phyloP scores from a whole-genome alignment of 2,797 vertebrate species.

The Characodon lateralis region DNA sequence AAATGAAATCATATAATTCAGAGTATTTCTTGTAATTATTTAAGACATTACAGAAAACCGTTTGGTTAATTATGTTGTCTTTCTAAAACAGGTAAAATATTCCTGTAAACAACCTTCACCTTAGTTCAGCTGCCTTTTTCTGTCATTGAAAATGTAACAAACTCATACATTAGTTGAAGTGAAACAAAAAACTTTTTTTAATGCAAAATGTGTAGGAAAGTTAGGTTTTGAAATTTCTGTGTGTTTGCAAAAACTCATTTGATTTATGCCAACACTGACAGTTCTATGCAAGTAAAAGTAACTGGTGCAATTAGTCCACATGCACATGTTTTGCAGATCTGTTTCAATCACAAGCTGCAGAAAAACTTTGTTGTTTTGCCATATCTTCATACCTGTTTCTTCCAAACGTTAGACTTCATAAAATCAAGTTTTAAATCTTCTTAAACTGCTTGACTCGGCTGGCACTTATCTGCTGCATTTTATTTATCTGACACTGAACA shows the following conservation, averaged over 20 bases:
- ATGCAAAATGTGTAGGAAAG: too few relatives aligned
- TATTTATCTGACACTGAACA: neutral
- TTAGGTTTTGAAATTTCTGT: neutral
- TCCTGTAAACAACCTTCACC: neutral
- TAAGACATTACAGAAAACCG: too few relatives aligned
- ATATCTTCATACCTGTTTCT: neutral
- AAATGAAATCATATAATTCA: neutral
- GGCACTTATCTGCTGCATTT: slow-evolving; percentile 2
- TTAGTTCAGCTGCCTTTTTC: too few relatives aligned
- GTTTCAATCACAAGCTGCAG: neutral
- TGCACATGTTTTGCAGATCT: neutral
- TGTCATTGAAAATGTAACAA: neutral
- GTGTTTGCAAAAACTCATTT: neutral
- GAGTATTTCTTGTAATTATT: too few relatives aligned
- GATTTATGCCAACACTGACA: neutral
- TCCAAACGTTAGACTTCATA: neutral
- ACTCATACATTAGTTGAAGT: neutral
- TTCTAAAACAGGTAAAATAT: neutral
- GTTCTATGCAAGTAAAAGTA: neutral
- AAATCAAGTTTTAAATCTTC: slow-evolving; percentile 9
- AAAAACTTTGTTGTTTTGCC: neutral
- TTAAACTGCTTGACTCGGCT: neutral
- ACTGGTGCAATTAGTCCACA: neutral
- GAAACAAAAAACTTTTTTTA: too few relatives aligned
- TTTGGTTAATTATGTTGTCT: too few relatives aligned